A percentile compares a stretch with the other conserved stretches of the same genome.
Conservation (phyloP, 2,113 vertebrate species). For the Tichodroma muraria region DNA sequence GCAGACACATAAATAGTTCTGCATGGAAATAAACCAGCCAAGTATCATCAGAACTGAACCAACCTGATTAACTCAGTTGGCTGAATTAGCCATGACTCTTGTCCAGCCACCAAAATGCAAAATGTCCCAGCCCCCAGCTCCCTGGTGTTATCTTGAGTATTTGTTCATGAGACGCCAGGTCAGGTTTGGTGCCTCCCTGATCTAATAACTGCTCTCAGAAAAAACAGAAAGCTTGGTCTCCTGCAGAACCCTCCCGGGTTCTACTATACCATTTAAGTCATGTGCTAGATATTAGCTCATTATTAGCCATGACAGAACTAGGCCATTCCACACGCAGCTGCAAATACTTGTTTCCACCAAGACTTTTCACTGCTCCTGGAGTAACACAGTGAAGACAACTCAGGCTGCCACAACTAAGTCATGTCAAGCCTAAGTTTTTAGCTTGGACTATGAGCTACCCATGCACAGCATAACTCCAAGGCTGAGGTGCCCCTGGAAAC, state of each 20-base stretch:
- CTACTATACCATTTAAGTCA: conserved; percentile 16
- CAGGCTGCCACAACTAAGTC: background rate
- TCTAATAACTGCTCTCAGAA: background rate
- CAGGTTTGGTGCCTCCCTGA: background rate
- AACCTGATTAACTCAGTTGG: conserved; percentile 4
- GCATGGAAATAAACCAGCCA: background rate
- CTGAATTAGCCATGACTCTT: conserved; percentile 44
- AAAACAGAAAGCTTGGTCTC: background rate
- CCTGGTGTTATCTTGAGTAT: background rate
- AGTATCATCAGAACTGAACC: background rate
- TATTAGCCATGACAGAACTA: conserved; percentile 27
- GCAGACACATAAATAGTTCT: background rate
- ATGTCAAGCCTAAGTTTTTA: background rate
- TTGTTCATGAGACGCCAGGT: background rate
- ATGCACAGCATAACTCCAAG: background rate
- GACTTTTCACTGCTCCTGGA: background rate
- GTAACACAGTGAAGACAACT: conserved; percentile 9
- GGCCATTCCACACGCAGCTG: background rate
- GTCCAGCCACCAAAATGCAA: background rate
- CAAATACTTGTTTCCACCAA: background rate
- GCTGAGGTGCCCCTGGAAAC: background rate
- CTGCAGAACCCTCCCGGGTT: conserved; percentile 31
- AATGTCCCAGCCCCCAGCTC: background rate
- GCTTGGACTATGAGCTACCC: background rate
- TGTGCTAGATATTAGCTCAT: conserved; percentile 22